A percentile compares a stretch with the other conserved stretches of the same genome.
Evolutionary conservation across 1,140 invertebrate species (phyloP).

Genomic region (Nymphalis io): DNA sequence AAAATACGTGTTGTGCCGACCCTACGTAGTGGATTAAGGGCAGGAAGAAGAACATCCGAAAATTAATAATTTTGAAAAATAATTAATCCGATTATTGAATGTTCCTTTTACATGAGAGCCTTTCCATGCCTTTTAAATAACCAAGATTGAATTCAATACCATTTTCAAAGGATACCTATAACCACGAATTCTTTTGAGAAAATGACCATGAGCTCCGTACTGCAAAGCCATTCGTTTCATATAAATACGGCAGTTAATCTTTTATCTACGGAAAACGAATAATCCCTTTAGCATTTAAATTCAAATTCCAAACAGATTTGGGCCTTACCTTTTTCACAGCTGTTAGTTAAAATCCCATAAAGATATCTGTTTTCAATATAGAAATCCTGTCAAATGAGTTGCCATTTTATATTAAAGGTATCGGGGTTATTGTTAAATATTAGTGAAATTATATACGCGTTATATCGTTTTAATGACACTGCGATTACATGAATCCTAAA

Average conservation of each 20-base stretch:
- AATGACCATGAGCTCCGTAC: background rate
- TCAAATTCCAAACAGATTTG: conserved; percentile 41
- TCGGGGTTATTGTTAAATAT: background rate
- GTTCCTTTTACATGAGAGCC: too few species aligned
- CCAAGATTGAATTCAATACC: background rate
- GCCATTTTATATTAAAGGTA: conserved; percentile 17
- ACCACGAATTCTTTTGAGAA: background rate
- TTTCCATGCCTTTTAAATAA: too few species aligned
- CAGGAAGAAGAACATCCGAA: too few species aligned
- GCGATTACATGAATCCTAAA: too few species aligned
- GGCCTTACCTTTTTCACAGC: conserved; percentile 36
- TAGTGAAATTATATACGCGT: background rate
- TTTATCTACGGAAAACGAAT: conserved; percentile 33
- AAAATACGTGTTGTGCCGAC: too few species aligned
- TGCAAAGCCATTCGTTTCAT: conserved; percentile 19
- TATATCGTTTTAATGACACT: too few species aligned
- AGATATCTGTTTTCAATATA: conserved; percentile 26
- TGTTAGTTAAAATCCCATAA: conserved; percentile 41
- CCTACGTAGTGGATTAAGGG: too few species aligned
- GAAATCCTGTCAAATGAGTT: conserved; percentile 15
- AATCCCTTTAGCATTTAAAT: conserved; percentile 39
- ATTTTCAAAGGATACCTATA: background rate
- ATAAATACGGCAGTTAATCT: conserved; percentile 30
- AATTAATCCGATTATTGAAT: too few species aligned
- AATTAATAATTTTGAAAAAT: too few species aligned